Percentiles rank a stretch among this genome's conserved stretches.
These are phyloP conservation scores for Chalcosyrphus nemorum DNA, from an alignment of 2,888 invertebrate genomes.

Conservation along the genomic window DNA sequence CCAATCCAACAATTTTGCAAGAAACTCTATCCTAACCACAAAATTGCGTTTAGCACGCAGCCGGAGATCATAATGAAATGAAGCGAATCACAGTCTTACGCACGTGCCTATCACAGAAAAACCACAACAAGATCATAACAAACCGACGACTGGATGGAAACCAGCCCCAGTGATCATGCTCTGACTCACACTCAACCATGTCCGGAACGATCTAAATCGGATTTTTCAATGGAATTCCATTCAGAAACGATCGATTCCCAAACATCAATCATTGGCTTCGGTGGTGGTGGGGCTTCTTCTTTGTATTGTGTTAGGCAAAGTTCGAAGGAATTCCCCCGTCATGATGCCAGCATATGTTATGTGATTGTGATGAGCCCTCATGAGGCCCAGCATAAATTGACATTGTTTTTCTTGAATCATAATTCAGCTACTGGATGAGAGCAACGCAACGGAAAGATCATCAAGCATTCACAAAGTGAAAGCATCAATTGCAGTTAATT, in stretches of 20 bases:
- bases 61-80: background rate
- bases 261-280: conserved; percentile 19
- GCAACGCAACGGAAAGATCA: background rate
- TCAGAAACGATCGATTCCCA: conserved; percentile 29
- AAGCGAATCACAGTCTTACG: background rate
- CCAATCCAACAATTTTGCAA: conserved; percentile 11
- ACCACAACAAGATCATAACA: conserved; percentile 19
- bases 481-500: conserved; percentile 57
- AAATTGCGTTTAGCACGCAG: conserved; percentile 34
- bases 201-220: conserved; percentile 41
- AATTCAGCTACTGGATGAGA: conserved; percentile 4
- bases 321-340: conserved; percentile 12
- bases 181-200: conserved; percentile 46
- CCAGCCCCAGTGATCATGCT: background rate
- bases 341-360: conserved; percentile 35
- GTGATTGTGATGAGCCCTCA: conserved; percentile 38
- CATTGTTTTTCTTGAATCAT: conserved; percentile 31
- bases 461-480: conserved; percentile 19
- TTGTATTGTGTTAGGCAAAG: background rate
- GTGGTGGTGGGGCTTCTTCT: background rate
- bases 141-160: too few species aligned
- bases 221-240: conserved; percentile 39
- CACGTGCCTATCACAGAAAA: conserved; percentile 27
- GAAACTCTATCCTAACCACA: conserved; percentile 26
- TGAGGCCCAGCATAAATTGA: conserved; percentile 28